These are phyloP conservation scores for Agapornis canus DNA, from an alignment of 2,797 vertebrate genomes.

Conservation along the genomic window DNA sequence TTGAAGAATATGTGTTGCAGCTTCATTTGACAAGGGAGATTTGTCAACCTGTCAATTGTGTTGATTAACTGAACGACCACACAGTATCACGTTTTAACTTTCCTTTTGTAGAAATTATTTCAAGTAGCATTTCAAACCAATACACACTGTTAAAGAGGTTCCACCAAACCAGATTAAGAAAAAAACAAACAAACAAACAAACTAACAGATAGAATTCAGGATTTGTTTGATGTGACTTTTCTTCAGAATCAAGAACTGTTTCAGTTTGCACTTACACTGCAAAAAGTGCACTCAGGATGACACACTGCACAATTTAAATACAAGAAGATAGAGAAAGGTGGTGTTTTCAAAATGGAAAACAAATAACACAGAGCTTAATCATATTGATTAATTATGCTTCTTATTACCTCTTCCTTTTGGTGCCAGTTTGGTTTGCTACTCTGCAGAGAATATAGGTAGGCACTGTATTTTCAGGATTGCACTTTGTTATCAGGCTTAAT, in stretches of 20 bases:
- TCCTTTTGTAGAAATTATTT: conserved; percentile 6
- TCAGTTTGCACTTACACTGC: not conserved
- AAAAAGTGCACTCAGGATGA: not conserved
- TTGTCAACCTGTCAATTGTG: conserved; percentile 50
- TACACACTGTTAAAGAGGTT: not conserved
- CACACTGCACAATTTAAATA: not conserved
- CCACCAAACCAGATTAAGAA: not conserved
- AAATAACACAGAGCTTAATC: conserved; percentile 63
- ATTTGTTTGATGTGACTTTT: not conserved
- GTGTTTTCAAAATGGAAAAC: conserved; percentile 64
- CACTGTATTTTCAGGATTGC: conserved; percentile 51
- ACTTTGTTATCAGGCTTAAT: conserved; percentile 34
- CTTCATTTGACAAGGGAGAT: conserved; percentile 65
- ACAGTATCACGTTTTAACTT: not conserved
- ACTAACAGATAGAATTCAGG: not conserved
- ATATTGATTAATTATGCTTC: conserved; percentile 62
- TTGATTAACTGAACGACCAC: conserved; percentile 22
- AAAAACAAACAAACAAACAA: not conserved
- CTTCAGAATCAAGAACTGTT: not conserved
- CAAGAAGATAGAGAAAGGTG: conserved; percentile 50
- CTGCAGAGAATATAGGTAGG: conserved; percentile 42
- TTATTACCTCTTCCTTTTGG: conserved; percentile 57
- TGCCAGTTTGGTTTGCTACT: conserved; percentile 58
- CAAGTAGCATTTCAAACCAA: not conserved
- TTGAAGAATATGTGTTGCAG: conserved; percentile 53